Evolutionary conservation across 2,797 vertebrate genomes (phyloP).

Genomic region (Neostethus bicornis): DNA sequence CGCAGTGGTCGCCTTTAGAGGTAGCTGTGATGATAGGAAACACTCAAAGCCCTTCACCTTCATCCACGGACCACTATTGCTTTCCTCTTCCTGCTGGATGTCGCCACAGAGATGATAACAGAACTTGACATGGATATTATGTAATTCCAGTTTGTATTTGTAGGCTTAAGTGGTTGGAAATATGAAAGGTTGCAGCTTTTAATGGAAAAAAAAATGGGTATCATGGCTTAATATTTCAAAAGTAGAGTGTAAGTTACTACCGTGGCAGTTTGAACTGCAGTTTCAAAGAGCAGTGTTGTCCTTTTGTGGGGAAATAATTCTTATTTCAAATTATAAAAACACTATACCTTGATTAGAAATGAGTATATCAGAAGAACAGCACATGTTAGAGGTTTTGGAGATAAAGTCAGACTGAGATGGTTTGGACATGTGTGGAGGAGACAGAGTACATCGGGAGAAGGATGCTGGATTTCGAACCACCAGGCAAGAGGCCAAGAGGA

Average conservation of each 20-base stretch:
- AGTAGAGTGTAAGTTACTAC: conserved; percentile 4
- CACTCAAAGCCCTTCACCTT: conserved; percentile 41
- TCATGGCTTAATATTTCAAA: conserved; percentile 19
- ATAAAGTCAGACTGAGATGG: too few species aligned
- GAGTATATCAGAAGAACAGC: too few species aligned
- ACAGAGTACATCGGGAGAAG: too few species aligned
- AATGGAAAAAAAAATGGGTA: conserved; percentile 25
- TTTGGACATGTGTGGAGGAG: too few species aligned
- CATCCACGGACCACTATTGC: conserved; percentile 28
- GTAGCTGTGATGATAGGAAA: conserved; percentile 30
- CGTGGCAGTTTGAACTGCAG: too few species aligned
- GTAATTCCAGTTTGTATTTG: conserved; percentile 21
- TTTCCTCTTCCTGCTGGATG: conserved; percentile 18
- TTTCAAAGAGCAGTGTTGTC: too few species aligned
- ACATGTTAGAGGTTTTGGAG: too few species aligned
- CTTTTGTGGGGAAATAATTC: too few species aligned
- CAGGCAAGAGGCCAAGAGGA: too few species aligned
- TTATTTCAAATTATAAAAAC: too few species aligned
- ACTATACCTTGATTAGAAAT: too few species aligned
- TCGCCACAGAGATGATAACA: conserved; percentile 31
- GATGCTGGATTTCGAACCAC: too few species aligned
- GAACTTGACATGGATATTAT: conserved; percentile 25
- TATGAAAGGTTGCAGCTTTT: conserved; percentile 23
- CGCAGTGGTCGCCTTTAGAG: conserved; percentile 22
- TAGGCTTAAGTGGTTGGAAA: conserved; percentile 5